Base-by-base conservation (phyloP, 1,140 invertebrate species). In the Augochlora pura region DNA sequence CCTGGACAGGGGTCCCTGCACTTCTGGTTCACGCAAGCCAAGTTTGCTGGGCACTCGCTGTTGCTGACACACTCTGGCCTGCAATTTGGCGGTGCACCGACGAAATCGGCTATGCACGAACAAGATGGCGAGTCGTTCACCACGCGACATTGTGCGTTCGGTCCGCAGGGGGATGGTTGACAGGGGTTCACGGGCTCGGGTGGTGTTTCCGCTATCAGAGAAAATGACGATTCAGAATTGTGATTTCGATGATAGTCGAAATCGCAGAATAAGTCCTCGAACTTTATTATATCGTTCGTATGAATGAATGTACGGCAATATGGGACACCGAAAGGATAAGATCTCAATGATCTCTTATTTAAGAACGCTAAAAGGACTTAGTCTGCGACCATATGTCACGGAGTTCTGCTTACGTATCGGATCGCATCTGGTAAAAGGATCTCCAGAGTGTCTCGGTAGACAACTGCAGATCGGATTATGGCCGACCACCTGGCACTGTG, bases 381-480 rank as follows among this genome's bases (percentile, higher is more conserved):
- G 14, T 52, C 2, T 16, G 18, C 18, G 16, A 52, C 49, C 49
- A 4, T 21, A 52, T 6, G 49, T 14, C 6, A 18, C 6, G 21
- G 16, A 1, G 6, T 5, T 7, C 49, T 46, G 8, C 86, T 76
- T 91, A 92, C 92, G 87, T 90, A 88, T 83, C 49, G 73, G 80
- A 8, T 76, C 77, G 46, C 90, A 93, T 80, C 91, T 83, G 23
- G 93, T 86, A 75, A 96, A 96, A 21, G 96, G 95, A 94, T 97
- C 96, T 77, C 96, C 96, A 68, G 95, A 96, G 71, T 94, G 94
- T 25, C 93, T 93, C 18, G 92, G 77, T 42, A 94, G 94, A 91
- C 96, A 97, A 71, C 93, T 95, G 91, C 96, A 97, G 60, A 96
- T 95, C 2, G 96, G 96, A 92, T 95, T 96, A 84, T 97, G 96